These are phyloP conservation scores for Embidobia sp. DNA, from an alignment of 2,888 invertebrate species.

Conservation along the genomic window DNA sequence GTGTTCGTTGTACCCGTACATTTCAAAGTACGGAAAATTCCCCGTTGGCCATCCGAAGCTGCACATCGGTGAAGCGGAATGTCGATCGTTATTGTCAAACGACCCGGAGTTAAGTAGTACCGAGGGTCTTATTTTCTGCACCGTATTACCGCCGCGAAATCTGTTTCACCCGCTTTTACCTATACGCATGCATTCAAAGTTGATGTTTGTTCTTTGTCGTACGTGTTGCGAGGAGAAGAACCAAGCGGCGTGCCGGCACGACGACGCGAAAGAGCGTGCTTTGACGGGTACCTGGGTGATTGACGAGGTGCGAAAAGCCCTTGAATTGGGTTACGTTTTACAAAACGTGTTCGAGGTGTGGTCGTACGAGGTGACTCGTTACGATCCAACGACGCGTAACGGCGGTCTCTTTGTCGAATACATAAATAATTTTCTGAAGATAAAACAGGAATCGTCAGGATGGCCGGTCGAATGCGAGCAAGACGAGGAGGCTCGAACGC, in stretches of 20 bases:
- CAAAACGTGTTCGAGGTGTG: no score
- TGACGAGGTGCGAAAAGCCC: not conserved
- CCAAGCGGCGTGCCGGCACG: not conserved
- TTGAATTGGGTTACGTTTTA: conserved; percentile 1
- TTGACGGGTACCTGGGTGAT: not conserved
- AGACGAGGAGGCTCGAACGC: no score
- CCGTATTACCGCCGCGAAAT: not conserved
- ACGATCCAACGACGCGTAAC: no score
- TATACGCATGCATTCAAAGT: not conserved
- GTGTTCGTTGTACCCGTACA: conserved; percentile 18
- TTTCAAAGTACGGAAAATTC: conserved; percentile 67
- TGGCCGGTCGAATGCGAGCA: no score
- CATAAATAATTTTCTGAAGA: no score
- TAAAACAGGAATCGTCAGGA: no score
- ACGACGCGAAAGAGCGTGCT: not conserved
- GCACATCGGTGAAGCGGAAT: conserved; percentile 52
- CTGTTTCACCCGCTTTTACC: not conserved
- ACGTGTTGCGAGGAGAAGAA: not conserved
- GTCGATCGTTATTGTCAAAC: not conserved
- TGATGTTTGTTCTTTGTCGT: not conserved
- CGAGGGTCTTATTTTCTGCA: not conserved
- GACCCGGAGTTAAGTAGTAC: not conserved
- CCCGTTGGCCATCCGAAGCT: conserved; percentile 71
- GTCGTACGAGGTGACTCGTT: no score
- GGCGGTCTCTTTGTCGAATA: no score